Conservation (phyloP, 2,797 vertebrate species). For the Selene dorsalis region DNA sequence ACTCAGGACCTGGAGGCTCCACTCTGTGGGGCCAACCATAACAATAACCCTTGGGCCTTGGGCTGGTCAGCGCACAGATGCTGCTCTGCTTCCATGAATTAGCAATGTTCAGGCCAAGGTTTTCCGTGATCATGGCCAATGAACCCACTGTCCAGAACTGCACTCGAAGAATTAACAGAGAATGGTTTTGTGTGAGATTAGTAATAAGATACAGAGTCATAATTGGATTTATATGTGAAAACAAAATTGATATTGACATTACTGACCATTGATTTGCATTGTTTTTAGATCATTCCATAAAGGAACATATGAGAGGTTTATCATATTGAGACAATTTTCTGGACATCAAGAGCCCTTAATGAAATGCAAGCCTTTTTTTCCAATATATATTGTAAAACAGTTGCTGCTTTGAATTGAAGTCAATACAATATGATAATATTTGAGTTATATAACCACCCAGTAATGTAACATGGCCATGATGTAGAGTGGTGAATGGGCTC, state of each 20-base stretch:
- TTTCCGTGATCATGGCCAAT: constrained; percentile 65
- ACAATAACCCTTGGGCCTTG: constrained; percentile 68
- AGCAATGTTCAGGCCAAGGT: constrained; percentile 62
- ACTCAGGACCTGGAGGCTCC: constrained; percentile 60
- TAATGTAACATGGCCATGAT: background rate
- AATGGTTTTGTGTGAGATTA: constrained; percentile 25
- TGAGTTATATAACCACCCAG: background rate
- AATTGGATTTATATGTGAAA: background rate
- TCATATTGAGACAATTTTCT: background rate
- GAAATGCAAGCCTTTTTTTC: background rate
- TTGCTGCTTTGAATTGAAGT: background rate
- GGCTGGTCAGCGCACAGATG: constrained; percentile 46
- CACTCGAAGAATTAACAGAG: constrained; percentile 22
- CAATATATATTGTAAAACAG: background rate
- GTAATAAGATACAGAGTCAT: constrained; percentile 13
- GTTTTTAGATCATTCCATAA: background rate
- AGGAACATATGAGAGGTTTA: background rate
- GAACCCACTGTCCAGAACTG: constrained; percentile 40
- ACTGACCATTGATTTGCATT: background rate
- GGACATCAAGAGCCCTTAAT: background rate
- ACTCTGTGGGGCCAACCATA: constrained; percentile 78
- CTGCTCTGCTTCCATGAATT: constrained; percentile 66
- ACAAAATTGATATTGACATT: background rate
- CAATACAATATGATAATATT: background rate
- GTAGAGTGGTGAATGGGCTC: background rate